These are phyloP conservation scores for Engraulis encrasicolus DNA, from an alignment of 2,113 vertebrate genomes.

Conservation along the genomic window DNA sequence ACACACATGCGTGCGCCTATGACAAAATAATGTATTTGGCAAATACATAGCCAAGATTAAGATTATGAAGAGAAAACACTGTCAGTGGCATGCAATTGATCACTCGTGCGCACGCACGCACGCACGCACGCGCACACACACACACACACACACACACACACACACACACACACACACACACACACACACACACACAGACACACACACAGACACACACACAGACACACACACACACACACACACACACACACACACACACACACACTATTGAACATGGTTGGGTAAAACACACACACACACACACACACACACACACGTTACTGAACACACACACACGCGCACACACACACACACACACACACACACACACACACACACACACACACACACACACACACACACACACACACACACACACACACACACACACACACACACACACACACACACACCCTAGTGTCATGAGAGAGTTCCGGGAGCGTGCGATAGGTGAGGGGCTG, in stretches of 20 bases:
- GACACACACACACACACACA: background rate
- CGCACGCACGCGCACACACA: constrained; percentile 28
- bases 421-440: background rate
- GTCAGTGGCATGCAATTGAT: constrained; percentile 15
- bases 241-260: background rate
- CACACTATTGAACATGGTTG: no score
- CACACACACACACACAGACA: constrained; percentile 9
- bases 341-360: background rate
- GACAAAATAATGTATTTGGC: background rate
- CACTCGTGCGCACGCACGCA: constrained; percentile 31
- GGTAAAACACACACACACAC: background rate
- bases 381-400: background rate
- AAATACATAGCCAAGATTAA: constrained; percentile 31
- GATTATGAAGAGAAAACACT: constrained; percentile 25
- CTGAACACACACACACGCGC: background rate
- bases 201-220: constrained; percentile 20
- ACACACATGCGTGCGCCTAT: background rate
- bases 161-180: background rate
- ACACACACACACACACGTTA: background rate
- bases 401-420: background rate
- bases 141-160: constrained; percentile 22
- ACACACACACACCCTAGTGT: background rate
- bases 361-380: background rate
- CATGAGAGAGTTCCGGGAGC: background rate
- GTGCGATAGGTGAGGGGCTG: background rate